Conservation (phyloP, 2,113 vertebrate species). For the Circaetus cinerascens region DNA sequence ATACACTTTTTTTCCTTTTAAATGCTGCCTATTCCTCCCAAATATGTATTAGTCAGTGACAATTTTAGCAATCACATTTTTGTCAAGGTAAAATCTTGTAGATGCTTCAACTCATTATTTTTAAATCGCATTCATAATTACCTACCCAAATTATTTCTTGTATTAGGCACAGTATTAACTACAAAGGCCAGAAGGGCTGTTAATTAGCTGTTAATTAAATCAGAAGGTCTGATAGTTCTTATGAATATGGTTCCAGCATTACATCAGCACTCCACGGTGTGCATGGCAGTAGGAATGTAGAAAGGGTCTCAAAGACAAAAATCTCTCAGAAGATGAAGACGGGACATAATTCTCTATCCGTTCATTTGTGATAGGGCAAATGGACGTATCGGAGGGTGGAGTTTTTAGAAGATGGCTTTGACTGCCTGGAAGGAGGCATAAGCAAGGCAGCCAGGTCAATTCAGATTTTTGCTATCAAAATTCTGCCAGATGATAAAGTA, state of each 20-base stretch:
- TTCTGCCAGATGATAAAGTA: not conserved
- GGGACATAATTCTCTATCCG: not conserved
- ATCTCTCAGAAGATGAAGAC: not conserved
- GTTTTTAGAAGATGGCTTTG: not conserved
- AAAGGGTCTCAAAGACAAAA: not conserved
- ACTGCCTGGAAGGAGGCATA: not conserved
- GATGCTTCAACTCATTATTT: not conserved
- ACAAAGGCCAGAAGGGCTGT: constrained; percentile 34
- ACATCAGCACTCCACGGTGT: not conserved
- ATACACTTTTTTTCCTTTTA: not conserved
- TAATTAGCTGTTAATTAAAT: constrained; percentile 45
- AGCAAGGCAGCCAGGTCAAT: not conserved
- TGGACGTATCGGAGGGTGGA: too few relatives aligned
- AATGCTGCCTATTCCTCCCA: not conserved
- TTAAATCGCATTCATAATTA: constrained; percentile 31
- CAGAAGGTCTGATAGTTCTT: not conserved
- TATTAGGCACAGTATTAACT: not conserved
- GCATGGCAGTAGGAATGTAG: not conserved
- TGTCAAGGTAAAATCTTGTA: constrained; percentile 15
- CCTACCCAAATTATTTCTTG: constrained; percentile 16
- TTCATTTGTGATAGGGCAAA: not conserved
- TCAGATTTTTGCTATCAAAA: not conserved
- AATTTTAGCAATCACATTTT: constrained; percentile 3
- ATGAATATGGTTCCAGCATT: not conserved
- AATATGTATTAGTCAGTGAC: not conserved